These are phyloP conservation scores for Eleutherodactylus coqui DNA, from an alignment of 2,797 vertebrate genomes.

Conservation along the genomic window DNA sequence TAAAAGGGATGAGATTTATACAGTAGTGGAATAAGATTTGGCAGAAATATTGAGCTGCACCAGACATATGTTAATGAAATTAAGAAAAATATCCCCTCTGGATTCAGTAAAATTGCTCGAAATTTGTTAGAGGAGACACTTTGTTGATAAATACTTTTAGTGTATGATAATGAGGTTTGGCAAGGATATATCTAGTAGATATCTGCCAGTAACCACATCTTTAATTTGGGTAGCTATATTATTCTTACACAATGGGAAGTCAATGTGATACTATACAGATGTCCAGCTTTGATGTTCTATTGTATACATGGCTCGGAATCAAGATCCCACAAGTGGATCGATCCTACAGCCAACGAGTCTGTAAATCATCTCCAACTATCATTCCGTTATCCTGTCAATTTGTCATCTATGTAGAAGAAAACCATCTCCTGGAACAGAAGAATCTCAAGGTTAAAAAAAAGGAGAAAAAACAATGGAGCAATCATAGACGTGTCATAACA, in stretches of 20 bases:
- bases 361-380: conserved; percentile 51
- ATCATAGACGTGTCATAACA: conserved; percentile 51
- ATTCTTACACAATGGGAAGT: conserved; percentile 44
- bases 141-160: conserved; percentile 52
- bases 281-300: conserved; percentile 48
- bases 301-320: conserved; percentile 46
- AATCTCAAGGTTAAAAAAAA: conserved; percentile 41
- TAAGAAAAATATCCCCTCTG: conserved; percentile 37
- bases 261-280: conserved; percentile 45
- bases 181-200: conserved; percentile 17
- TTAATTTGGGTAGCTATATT: conserved; percentile 54
- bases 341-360: conserved; percentile 37
- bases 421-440: conserved; percentile 11
- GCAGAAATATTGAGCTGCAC: not conserved
- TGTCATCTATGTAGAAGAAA: conserved; percentile 34
- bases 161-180: conserved; percentile 55
- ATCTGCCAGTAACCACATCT: conserved; percentile 50
- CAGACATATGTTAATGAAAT: conserved; percentile 50
- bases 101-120: conserved; percentile 16
- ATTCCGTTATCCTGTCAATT: conserved; percentile 39
- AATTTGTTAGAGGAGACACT: conserved; percentile 30
- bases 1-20: conserved; percentile 29
- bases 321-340: conserved; percentile 46
- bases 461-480: conserved; percentile 25
- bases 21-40: conserved; percentile 44